Percentiles rank a stretch among this genome's conserved stretches.
Evolutionary conservation across 2,113 vertebrate genomes (phyloP).

Genomic region (Oncorhynchus mykiss): DNA sequence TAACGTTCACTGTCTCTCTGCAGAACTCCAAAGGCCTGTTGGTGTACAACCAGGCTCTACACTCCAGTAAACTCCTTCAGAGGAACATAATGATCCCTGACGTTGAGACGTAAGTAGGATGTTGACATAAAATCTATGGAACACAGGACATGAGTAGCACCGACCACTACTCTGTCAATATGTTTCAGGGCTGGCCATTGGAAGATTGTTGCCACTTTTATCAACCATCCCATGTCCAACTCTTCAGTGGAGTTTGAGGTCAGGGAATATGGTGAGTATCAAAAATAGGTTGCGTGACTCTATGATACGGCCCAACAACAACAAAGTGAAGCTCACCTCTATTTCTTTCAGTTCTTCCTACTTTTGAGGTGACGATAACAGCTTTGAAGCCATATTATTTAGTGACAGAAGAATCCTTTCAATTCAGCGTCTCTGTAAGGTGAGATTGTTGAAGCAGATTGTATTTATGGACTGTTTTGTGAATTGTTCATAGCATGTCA

Average conservation of each 20-base stretch:
- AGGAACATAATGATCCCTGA: constrained; percentile 62
- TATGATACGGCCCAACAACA: not conserved
- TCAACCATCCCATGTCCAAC: constrained; percentile 53
- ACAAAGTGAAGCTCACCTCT: not conserved
- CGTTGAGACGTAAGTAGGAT: constrained; percentile 56
- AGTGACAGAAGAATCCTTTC: constrained; percentile 53
- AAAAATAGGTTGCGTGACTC: not conserved
- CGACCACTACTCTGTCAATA: not conserved
- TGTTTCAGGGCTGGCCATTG: constrained; percentile 65
- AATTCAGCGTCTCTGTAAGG: constrained; percentile 66
- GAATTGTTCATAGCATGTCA: not conserved
- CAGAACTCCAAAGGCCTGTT: constrained; percentile 69
- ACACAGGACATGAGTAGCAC: not conserved
- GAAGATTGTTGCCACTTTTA: constrained; percentile 68
- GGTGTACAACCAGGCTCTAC: constrained; percentile 46
- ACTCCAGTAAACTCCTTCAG: constrained; percentile 39
- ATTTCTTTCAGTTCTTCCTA: constrained; percentile 64
- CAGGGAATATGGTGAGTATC: constrained; percentile 64
- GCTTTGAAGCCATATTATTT: constrained; percentile 58
- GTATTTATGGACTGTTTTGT: too few species aligned
- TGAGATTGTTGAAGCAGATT: constrained; percentile 27
- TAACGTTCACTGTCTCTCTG: constrained; percentile 17
- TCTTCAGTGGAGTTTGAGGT: constrained; percentile 70
- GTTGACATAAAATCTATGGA: not conserved
- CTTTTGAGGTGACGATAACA: constrained; percentile 71